Evolutionary conservation across 2,797 vertebrate species (phyloP).

Genomic region (Cryptoprocta ferox): DNA sequence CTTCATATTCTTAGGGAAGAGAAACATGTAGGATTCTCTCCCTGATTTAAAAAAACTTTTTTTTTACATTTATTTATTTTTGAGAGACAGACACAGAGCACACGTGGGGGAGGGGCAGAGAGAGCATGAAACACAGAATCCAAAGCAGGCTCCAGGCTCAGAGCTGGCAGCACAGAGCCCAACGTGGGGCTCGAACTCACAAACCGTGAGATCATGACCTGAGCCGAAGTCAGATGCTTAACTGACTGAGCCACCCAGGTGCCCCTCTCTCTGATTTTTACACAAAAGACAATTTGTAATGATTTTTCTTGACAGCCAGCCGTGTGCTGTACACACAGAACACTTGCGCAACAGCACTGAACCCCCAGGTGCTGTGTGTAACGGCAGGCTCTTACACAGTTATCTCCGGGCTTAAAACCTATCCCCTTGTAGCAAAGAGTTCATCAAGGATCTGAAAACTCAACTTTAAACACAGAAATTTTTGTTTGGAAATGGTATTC

Average conservation of each 20-base stretch:
- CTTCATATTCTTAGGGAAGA: neutral
- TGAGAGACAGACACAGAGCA: no score
- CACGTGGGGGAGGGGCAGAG: no score
- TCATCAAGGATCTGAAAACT: slow-evolving; percentile 13
- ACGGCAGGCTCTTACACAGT: neutral
- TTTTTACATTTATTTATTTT: no score
- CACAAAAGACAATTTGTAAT: neutral
- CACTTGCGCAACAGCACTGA: rapidly evolving
- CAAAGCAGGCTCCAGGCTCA: no score
- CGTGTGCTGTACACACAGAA: neutral
- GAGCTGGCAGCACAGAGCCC: no score
- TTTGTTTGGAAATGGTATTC: neutral
- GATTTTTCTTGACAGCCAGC: neutral
- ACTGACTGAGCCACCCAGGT: no score
- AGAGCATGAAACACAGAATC: no score
- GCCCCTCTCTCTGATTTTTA: neutral
- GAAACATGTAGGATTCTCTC: neutral
- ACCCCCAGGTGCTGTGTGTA: neutral
- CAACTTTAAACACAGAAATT: neutral
- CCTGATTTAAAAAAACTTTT: no score
- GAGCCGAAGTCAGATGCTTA: no score
- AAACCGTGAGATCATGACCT: no score
- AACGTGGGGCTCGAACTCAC: no score
- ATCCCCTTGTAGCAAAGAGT: neutral
- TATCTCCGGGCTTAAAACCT: neutral